Conservation (phyloP, 2,888 invertebrate species). For the Eupithecia exiguata region DNA sequence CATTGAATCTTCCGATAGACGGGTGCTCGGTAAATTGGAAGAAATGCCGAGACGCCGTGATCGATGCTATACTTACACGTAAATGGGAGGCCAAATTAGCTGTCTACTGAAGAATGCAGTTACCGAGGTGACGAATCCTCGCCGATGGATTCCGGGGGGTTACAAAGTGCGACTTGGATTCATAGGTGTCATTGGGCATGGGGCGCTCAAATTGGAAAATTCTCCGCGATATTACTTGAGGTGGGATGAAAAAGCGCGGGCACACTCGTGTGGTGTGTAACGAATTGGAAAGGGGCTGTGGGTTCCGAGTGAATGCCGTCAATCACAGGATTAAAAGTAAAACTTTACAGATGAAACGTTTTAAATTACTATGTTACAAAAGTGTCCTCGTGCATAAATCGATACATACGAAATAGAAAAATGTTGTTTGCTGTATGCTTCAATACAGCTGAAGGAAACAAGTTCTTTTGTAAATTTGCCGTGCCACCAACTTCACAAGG, state of each 20-base stretch:
- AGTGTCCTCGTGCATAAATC: not conserved
- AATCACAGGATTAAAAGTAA: constrained; percentile 24
- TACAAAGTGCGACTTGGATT: constrained; percentile 65
- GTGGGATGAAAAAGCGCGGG: constrained; percentile 59
- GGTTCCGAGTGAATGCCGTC: constrained; percentile 35
- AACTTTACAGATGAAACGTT: constrained; percentile 9
- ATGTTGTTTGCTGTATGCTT: not conserved
- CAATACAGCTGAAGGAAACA: not conserved
- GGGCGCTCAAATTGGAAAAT: constrained; percentile 75
- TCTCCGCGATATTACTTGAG: constrained; percentile 67
- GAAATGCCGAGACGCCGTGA: constrained; percentile 72
- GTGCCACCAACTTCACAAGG: constrained; percentile 1
- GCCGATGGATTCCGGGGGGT: constrained; percentile 53
- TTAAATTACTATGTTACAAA: not conserved
- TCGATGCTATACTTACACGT: constrained; percentile 79
- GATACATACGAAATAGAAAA: not conserved
- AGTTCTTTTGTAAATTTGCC: constrained; percentile 11
- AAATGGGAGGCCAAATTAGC: constrained; percentile 79
- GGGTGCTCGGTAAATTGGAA: constrained; percentile 73
- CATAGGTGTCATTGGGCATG: constrained; percentile 76
- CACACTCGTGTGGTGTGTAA: constrained; percentile 44
- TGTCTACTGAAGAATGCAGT: constrained; percentile 80
- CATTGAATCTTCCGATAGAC: constrained; percentile 81
- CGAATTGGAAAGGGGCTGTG: constrained; percentile 45
- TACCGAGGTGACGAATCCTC: constrained; percentile 74